phyloP scores from a whole-genome alignment of 1,140 invertebrate genomes.

The Gonioctena quinquepunctata region DNA sequence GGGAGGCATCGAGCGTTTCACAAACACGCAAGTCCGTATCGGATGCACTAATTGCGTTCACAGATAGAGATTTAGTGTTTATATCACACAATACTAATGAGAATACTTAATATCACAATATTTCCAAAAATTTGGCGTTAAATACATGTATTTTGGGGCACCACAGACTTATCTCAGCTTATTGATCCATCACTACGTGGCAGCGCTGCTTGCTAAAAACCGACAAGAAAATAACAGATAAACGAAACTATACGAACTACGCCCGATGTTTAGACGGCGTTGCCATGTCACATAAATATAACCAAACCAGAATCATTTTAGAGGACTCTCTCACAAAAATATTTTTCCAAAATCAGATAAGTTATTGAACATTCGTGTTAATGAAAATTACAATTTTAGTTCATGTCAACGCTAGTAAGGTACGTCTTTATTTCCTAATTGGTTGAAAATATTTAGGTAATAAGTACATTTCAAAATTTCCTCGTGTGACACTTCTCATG shows the following conservation, averaged over 20 bases:
- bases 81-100: conserved; percentile 49
- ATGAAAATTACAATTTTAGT: too few species aligned
- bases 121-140: conserved; percentile 54
- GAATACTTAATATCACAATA: conserved; percentile 56
- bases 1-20: conserved; percentile 41
- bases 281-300: background rate
- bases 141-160: conserved; percentile 52
- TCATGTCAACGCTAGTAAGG: too few species aligned
- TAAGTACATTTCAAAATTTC: too few species aligned
- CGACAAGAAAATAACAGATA: background rate
- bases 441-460: too few species aligned
- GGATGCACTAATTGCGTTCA: conserved; percentile 38
- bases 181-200: conserved; percentile 53
- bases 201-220: conserved; percentile 35
- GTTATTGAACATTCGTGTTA: too few species aligned
- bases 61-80: conserved; percentile 38
- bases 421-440: too few species aligned
- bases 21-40: conserved; percentile 42
- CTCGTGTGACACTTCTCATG: too few species aligned
- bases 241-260: background rate
- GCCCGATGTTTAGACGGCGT: background rate
- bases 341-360: too few species aligned
- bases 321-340: too few species aligned
- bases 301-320: too few species aligned
- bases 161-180: conserved; percentile 42